Conservation (phyloP, 2,888 invertebrate species). For the Temnothorax unifasciatus region DNA sequence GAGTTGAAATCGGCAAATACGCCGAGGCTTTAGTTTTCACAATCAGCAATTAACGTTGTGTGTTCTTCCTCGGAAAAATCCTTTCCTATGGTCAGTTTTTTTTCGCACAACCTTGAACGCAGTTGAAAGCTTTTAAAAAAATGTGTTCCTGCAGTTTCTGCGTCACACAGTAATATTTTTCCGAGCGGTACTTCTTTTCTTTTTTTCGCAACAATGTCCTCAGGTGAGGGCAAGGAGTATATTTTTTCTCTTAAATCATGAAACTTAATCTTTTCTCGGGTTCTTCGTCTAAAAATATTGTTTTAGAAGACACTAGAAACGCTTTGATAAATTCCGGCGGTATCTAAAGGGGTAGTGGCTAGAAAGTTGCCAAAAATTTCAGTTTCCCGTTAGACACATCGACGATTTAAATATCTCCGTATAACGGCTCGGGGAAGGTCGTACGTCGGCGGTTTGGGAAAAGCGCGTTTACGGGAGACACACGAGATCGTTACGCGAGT, state of each 20-base stretch:
- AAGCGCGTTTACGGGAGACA: conserved; percentile 2
- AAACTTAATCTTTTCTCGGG: background rate
- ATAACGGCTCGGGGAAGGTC: background rate
- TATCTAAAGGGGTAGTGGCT: too few species aligned
- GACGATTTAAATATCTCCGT: background rate
- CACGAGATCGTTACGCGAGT: background rate
- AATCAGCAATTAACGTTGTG: too few species aligned
- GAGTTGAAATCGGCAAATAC: background rate
- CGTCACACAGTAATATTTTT: too few species aligned
- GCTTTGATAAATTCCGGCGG: too few species aligned
- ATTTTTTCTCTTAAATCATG: background rate
- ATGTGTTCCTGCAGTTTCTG: too few species aligned
- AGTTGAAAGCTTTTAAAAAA: too few species aligned
- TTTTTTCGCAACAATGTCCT: background rate
- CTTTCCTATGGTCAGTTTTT: too few species aligned
- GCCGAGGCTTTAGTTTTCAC: background rate
- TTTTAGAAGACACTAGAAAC: background rate
- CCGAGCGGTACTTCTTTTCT: background rate
- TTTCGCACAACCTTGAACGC: too few species aligned
- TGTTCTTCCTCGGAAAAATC: too few species aligned
- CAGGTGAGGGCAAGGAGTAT: background rate
- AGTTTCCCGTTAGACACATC: background rate
- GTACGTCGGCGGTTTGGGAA: background rate
- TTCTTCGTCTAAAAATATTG: background rate
- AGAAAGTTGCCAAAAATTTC: too few species aligned